phyloP scores from a whole-genome alignment of 2,888 invertebrate genomes.

The Drosophila niveifrons region DNA sequence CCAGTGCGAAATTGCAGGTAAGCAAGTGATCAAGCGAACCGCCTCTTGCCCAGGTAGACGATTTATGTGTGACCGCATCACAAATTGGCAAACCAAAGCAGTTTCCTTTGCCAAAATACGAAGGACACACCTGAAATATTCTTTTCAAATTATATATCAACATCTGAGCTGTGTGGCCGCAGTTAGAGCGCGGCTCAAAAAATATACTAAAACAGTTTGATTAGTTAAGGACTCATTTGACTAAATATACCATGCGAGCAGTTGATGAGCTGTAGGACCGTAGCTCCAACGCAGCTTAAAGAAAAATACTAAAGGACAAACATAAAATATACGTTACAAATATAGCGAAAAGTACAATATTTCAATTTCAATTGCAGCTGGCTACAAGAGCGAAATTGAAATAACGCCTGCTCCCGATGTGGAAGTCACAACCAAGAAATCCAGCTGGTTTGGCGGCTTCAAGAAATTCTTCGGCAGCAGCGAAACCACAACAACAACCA shows the following conservation, averaged over 20 bases:
- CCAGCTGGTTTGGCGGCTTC: conserved; percentile 82
- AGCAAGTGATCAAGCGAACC: conserved; percentile 9
- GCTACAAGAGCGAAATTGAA: conserved; percentile 78
- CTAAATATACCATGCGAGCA: too few relatives aligned
- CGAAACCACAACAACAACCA: conserved; percentile 57
- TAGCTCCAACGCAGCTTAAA: too few relatives aligned
- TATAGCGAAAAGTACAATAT: not conserved
- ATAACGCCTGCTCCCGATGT: conserved; percentile 80
- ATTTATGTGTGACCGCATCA: too few relatives aligned
- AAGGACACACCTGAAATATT: too few relatives aligned
- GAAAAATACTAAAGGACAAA: too few relatives aligned
- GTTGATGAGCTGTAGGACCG: too few relatives aligned
- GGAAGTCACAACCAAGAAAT: conserved; percentile 77
- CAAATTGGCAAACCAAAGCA: too few relatives aligned
- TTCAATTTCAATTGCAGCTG: conserved; percentile 45
- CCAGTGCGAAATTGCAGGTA: conserved; percentile 80
- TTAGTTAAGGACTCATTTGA: not conserved
- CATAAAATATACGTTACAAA: too few relatives aligned
- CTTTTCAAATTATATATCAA: too few relatives aligned
- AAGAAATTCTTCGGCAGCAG: conserved; percentile 78
- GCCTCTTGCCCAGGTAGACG: not conserved
- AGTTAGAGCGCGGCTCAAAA: not conserved
- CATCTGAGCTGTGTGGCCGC: not conserved
- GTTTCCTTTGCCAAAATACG: too few relatives aligned
- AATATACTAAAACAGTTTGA: not conserved